Base-by-base conservation (phyloP, 1,140 invertebrate species). In the Phortica variegata region DNA sequence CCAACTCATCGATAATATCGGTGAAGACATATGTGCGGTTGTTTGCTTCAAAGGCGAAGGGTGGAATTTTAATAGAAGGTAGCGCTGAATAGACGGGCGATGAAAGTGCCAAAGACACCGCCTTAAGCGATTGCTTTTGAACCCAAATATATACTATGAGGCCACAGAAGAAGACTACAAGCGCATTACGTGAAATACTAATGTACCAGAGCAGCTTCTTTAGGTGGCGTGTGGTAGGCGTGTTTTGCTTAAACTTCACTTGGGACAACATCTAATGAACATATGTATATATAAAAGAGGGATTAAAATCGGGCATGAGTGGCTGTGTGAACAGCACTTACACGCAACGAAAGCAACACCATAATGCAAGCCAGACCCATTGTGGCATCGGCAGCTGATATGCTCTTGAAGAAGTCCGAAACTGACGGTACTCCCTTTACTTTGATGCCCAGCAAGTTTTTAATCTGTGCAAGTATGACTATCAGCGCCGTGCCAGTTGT, bases 401-500 rank as follows among this genome's bases (percentile, higher is more conserved):
- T 91, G 78, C 61, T 85, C 78, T 31, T 74, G 51, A 52, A 82
- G 66, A 43, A 92, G 80, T 77, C 88, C 79, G 20, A 77, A 75
- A 86, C 85, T 46, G 88, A 85, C 31, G 90, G 62, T 61, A 91
- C 88, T 43, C 85, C 85, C 47, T 83, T 83, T 0, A 88, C 82
- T 17, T 83, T 83, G 6, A 95, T 75, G 1, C 91, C 92, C 8
- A 93, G 75, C 1, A 95, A 77, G 40, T 85, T 86, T 76, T 92
- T 96, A 1, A 96, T 73, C 77, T 97, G 94, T 0, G 91, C 90
- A 7, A 87, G 84, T 1, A 89, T 88, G 37, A 97, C 96, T 38
- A 94, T 95, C 6, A 97, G 83, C 12, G 94, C 93, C 0, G 93
- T 95, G 12, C 93, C 93, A 16, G 91, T 93, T 0, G 93, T 95